Evolutionary conservation across 1,140 invertebrate species (phyloP), one percentile per base, ranked within the genome.

Genomic region (Zaprionus ghesquierei): DNA sequence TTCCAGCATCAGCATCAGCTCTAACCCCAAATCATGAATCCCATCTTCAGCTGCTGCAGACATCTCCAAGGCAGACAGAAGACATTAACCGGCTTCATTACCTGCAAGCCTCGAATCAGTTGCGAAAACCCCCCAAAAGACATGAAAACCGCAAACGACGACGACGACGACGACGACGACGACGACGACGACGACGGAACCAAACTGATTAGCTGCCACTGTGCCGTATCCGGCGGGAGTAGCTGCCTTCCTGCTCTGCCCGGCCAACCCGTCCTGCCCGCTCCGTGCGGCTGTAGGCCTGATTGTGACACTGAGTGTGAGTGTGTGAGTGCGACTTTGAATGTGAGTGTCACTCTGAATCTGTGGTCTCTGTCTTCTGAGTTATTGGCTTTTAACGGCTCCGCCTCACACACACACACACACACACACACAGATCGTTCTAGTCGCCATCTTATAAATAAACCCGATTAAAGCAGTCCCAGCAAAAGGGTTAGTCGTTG

Each of bases 71-170:
- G 15, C 18, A 46, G 41, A 46, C 41, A 46, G 41, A 46, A 46
- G 41, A 46, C 41, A 46, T 46, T 46, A 46, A 46, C 18, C 41
- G 18, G 41, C 41, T 46, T 46, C 41, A 46, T 46, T 46, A 46
- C 41, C 41, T 46, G 41, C 15, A 46, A 46, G 18, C 41, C 18
- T 46, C 41, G 18, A 46, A 20, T 46, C 41, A 46, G 41, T 20
- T 46, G 41, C 41, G 41, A 46, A 46, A 46, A 22, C 41, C 41
- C 41, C 35, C 41, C 8, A 15, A 46, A 46, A 46, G 41, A 46
- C 41, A 46, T 46, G 41, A 46, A 46, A 46, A 46, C 41, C 41
- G 41, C 41, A 46, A 18, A 22, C 41, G 41, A 46, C 15, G 15
- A 35, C 12, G 33, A 3, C 33, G 12, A 22, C 41, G 41, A 46